Conservation (phyloP, 2,888 invertebrate genomes). For the Drosophila meridiana region DNA sequence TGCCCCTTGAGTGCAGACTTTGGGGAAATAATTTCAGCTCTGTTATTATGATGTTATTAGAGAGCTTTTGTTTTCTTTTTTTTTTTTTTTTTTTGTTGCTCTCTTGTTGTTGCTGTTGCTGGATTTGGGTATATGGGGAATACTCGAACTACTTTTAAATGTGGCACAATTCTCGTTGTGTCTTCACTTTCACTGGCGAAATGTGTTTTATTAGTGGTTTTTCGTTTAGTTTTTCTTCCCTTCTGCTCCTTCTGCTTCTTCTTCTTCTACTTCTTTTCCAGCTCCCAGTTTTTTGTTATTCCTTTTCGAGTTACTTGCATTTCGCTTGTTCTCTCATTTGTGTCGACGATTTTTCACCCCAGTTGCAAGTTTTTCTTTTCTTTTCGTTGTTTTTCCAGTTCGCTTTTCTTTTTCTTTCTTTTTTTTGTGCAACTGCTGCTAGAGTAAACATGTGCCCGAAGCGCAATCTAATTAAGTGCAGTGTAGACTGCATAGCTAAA, state of each 20-base stretch:
- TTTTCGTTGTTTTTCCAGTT: slow-evolving; percentile 3
- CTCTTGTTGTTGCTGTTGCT: not conserved
- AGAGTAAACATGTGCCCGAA: slow-evolving; percentile 73
- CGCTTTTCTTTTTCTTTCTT: not conserved
- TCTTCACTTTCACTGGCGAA: slow-evolving; percentile 62
- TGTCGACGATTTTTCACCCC: slow-evolving; percentile 40
- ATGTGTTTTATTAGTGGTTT: slow-evolving; percentile 59
- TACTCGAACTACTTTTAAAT: slow-evolving; percentile 47
- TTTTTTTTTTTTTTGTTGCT: too few species aligned
- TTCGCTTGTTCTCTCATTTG: slow-evolving; percentile 58
- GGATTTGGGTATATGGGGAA: slow-evolving; percentile 6
- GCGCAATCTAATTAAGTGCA: slow-evolving; percentile 77
- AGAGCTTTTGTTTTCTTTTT: slow-evolving; percentile 24
- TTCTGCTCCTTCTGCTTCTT: not conserved
- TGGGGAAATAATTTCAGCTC: slow-evolving; percentile 54
- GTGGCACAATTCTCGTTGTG: slow-evolving; percentile 42
- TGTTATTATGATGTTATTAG: slow-evolving; percentile 65
- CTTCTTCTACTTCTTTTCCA: not conserved
- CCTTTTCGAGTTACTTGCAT: slow-evolving; percentile 14
- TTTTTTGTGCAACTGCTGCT: slow-evolving; percentile 25
- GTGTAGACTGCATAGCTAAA: slow-evolving; percentile 38
- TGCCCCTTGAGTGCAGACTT: slow-evolving; percentile 27
- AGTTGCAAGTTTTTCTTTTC: slow-evolving; percentile 27
- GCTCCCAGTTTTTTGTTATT: not conserved
- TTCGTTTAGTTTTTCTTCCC: slow-evolving; percentile 4